Evolutionary conservation across 2,113 vertebrate genomes (phyloP), one percentile per base, ranked within the genome.

Genomic region (Brachirus orientalis): DNA sequence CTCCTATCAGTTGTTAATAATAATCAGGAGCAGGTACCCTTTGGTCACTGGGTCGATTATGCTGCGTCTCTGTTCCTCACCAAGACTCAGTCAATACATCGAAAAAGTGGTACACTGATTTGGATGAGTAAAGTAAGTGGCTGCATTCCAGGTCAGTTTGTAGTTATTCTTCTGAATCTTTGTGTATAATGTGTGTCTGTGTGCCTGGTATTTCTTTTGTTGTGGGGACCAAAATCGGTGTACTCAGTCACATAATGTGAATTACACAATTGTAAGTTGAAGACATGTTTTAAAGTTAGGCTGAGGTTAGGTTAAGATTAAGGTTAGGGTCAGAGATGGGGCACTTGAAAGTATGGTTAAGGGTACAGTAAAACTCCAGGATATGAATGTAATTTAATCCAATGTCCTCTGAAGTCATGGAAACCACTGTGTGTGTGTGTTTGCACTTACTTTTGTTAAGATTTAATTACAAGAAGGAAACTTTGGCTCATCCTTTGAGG

Each of bases 41-140:
- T 63, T 1, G 3, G 57, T 47, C 41, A 68, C 66, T 17, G 44
- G 45, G 41, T 78, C 33, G 20, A 56, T 54, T 18, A 35, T 7
- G 2, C 53, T 4, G 33, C 40, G 50, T 59, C 17, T 55, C 10
- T 53, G 41, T 47, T 62, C 46, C 16, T 57, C 14, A 60, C 10
- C 6, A 8, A 35, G 36, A 10, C 8, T 51, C 22, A 38, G 40
- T 50, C 59, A 18, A 38, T 52, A 36, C 13, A 45, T 60, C 18
- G 47, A n/a, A 53, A 47, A 74, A 56, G 10, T 40, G n/a, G 28
- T 60, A 1, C 73, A 63, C n/a, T 20, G 28, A 75, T 72, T 63
- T 57, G 20, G 41, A 56, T 20, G 40, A 71, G 52, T 56, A 18
- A 18, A 50, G 19, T 1, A 47, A 47, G 35, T 18, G 10, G 51